Base-by-base conservation (phyloP, 2,888 invertebrate genomes). In the Chrysolina haemoptera region DNA sequence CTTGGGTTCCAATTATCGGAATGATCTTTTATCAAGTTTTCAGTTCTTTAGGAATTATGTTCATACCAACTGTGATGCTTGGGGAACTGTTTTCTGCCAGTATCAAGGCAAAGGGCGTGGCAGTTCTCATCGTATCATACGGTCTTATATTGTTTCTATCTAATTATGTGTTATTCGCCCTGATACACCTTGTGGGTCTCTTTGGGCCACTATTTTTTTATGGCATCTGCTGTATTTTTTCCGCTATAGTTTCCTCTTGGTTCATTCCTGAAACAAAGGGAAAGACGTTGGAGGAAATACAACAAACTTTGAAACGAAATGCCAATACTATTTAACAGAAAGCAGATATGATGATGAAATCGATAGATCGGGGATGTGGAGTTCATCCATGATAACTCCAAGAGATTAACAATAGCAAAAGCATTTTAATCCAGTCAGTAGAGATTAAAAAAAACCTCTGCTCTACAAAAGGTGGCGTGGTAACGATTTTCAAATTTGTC, bases 261-360 rank as follows among this genome's bases (percentile, higher is more conserved):
- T 79, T 83, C 70, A 78, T 88, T 46, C 86, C 86, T 1, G 86
- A 88, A 78, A 87, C 87, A 1, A 84, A 83, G 78, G 87, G 86
- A 5, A 86, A 85, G 73, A 85, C 86, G n/a, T n/a, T n/a, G n/a
- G n/a, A n/a, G n/a, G n/a, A n/a, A n/a, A n/a, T n/a, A n/a, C n/a
- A n/a, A n/a, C 85, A 86, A 73, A 69, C 62, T 48, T 62, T 76
- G 18, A 70, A 62, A 27, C 9, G 0, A n/a, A 41, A 41, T 16
- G 16, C 41, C 16, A 20, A n/a, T n/a, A n/a, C n/a, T n/a, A n/a
- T n/a, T n/a, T n/a, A n/a, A n/a, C n/a, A n/a, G n/a, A n/a, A n/a
- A n/a, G n/a, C n/a, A n/a, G n/a, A n/a, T n/a, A n/a, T n/a, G n/a
- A n/a, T n/a, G n/a, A n/a, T n/a, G n/a, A n/a, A n/a, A n/a, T n/a